Evolutionary conservation across 2,888 invertebrate species (phyloP), one percentile per base, ranked within the genome.

Genomic region (Hydrotaea cyrtoneurina): DNA sequence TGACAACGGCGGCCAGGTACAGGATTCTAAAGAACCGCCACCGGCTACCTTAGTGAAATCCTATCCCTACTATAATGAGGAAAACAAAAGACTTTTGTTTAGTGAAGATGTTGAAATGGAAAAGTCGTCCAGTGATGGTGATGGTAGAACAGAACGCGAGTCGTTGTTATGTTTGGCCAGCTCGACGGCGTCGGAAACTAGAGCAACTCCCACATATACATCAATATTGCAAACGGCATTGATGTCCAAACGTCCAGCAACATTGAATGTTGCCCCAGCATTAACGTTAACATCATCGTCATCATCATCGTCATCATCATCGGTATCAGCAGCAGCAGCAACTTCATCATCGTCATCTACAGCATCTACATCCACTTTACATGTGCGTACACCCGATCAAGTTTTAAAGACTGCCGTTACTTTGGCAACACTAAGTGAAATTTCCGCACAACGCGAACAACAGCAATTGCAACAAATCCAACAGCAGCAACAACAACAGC

Each of bases 171-270:
- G 39, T 39, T 46, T 62, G 36, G 69, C 77, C 64, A 23, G 69
- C 75, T 39, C 77, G 80, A 69, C 78, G 73, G 75, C 83, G 85
- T 46, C 82, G 86, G 21, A 78, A 86, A 17, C 88, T 53, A 86
- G 79, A 31, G 71, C 86, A 64, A 77, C 57, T 62, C 77, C 86
- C 13, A 73, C 83, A 80, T 91, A 92, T 87, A 91, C 90, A 88
- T 92, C 92, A 86, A 92, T 92, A 87, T 87, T 92, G 86, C 92
- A 92, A 87, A 88, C 92, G 86, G 92, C 92, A 88, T 88, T 92
- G 88, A 90, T 92, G 90, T 90, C 92, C 84, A 91, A 92, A 87
- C 91, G 90, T 88, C 87, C 89, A 86, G 85, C 88, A 80, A 86
- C 87, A 15, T 62, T 78, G 57, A 78, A 83, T 62, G 82, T 88